Evolutionary conservation across 2,888 invertebrate species (phyloP).

Genomic region (Endotricha flammealis): DNA sequence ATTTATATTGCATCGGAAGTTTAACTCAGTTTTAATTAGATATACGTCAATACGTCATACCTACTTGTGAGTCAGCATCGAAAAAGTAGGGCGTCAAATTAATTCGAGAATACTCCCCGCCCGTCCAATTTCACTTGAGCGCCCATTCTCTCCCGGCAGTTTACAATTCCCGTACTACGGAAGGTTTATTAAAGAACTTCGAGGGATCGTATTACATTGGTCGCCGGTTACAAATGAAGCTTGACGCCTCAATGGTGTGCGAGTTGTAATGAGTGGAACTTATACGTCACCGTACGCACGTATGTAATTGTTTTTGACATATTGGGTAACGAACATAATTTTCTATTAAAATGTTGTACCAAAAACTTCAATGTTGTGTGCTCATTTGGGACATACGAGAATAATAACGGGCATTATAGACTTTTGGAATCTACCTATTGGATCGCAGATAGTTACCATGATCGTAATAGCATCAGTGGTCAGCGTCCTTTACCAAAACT

Average conservation of each 20-base stretch:
- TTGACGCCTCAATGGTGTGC: conserved; percentile 43
- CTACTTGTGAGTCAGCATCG: conserved; percentile 35
- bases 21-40: background rate
- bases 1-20: too few species aligned
- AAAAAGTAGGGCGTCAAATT: conserved; percentile 45
- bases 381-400: too few species aligned
- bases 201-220: conserved; percentile 23
- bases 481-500: too few species aligned
- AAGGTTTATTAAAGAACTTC: conserved; percentile 12
- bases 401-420: too few species aligned
- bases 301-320: conserved; percentile 31
- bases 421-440: too few species aligned
- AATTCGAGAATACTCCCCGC: conserved; percentile 36
- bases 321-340: conserved; percentile 12
- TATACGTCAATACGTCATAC: background rate
- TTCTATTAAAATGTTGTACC: background rate
- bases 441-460: too few species aligned
- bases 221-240: conserved; percentile 37
- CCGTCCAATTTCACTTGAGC: conserved; percentile 21
- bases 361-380: too few species aligned
- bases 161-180: conserved; percentile 4
- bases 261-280: conserved; percentile 42
- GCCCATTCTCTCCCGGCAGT: conserved; percentile 4
- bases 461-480: too few species aligned
- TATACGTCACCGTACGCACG: conserved; percentile 27